Percentiles rank a stretch among this genome's conserved stretches.
Evolutionary conservation across 2,797 vertebrate genomes (phyloP).

Genomic region (Eutrigla gurnardus): DNA sequence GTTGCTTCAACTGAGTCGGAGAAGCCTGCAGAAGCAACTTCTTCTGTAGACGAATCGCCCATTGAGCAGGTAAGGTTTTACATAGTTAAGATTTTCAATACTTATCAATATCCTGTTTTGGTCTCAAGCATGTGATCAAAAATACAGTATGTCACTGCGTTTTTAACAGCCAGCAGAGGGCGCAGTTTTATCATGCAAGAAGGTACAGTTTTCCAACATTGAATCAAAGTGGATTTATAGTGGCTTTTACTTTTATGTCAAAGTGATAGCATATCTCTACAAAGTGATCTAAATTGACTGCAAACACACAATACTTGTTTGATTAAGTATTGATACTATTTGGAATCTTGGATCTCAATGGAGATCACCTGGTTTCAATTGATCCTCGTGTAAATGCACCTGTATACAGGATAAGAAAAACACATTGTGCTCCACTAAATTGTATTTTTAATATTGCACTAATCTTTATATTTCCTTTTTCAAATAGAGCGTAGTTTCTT

Average conservation of each 20-base stretch:
- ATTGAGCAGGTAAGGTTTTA: constrained; percentile 57
- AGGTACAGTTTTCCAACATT: background rate
- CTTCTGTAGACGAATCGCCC: background rate
- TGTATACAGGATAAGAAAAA: background rate
- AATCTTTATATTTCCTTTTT: background rate
- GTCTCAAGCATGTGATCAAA: background rate
- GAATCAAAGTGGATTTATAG: background rate
- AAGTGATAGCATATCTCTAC: background rate
- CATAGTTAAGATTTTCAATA: too few relatives aligned
- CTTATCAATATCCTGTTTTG: background rate
- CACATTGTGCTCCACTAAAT: background rate
- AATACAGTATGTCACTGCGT: background rate
- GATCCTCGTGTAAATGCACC: background rate
- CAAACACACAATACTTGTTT: background rate
- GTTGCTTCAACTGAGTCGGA: background rate
- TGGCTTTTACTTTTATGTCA: background rate
- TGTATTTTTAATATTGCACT: background rate
- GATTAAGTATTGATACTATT: background rate
- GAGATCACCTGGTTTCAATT: background rate
- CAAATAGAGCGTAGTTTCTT: background rate
- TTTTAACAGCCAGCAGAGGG: constrained; percentile 53
- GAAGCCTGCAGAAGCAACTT: background rate
- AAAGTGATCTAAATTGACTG: background rate
- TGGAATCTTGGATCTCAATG: too few relatives aligned
- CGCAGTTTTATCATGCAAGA: background rate